Conservation (phyloP, 2,113 vertebrate genomes). For the Athene cunicularia region DNA sequence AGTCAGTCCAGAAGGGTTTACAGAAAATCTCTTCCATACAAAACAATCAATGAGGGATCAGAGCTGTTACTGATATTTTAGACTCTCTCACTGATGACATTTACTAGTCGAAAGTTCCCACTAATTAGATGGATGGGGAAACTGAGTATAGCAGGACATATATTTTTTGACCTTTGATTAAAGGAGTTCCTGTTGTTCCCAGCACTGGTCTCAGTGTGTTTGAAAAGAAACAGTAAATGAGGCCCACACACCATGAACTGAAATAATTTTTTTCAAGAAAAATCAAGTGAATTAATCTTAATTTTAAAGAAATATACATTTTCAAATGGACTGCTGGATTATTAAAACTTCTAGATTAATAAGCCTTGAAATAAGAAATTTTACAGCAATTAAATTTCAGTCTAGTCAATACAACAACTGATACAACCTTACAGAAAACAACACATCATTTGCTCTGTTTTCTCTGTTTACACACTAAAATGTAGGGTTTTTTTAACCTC, state of each 20-base stretch:
- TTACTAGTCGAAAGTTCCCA: not conserved
- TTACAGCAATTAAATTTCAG: slow-evolving; percentile 39
- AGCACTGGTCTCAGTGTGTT: not conserved
- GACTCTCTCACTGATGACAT: not conserved
- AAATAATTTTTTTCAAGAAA: not conserved
- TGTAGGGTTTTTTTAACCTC: not conserved
- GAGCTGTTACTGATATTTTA: not conserved
- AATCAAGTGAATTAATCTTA: not conserved
- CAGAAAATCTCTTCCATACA: not conserved
- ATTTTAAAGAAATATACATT: not conserved
- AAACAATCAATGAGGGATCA: not conserved
- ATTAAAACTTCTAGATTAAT: slow-evolving; percentile 15
- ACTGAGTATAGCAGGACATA: not conserved
- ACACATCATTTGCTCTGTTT: not conserved
- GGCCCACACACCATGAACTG: not conserved
- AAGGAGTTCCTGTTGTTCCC: not conserved
- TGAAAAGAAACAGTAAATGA: not conserved
- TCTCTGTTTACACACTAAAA: not conserved
- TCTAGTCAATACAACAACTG: slow-evolving; percentile 21
- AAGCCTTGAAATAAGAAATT: slow-evolving; percentile 39
- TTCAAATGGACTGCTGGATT: not conserved
- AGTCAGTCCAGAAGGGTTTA: not conserved
- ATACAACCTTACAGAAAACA: slow-evolving; percentile 12
- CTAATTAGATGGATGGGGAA: not conserved
- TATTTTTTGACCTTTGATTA: not conserved